Percentiles rank a stretch among this genome's conserved stretches.
phyloP scores from a whole-genome alignment of 2,113 vertebrate genomes.

The Montifringilla adamsi region DNA sequence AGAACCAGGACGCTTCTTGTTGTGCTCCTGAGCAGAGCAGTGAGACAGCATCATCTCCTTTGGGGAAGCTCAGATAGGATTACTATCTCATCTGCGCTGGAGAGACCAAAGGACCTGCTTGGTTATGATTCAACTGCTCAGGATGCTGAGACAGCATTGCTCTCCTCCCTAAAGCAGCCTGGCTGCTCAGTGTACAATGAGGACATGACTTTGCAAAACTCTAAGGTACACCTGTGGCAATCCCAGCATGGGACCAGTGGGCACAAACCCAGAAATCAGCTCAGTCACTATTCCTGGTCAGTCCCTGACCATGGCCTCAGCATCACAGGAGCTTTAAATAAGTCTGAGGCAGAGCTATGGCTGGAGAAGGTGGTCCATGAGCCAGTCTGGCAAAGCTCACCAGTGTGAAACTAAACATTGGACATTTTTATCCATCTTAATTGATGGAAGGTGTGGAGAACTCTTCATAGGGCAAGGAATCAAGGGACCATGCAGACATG shows the following conservation, averaged over 20 bases:
- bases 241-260: accelerated
- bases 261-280: not conserved
- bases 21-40: not conserved
- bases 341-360: not conserved
- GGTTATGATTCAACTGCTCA: not conserved
- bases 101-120: not conserved
- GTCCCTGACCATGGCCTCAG: not conserved
- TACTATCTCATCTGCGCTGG: not conserved
- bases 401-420: not conserved
- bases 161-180: not conserved
- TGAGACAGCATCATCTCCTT: not conserved
- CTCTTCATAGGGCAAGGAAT: not conserved
- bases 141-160: not conserved
- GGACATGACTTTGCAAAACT: not conserved
- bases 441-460: not conserved
- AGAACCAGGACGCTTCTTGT: not conserved
- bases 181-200: not conserved
- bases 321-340: not conserved
- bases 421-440: not conserved
- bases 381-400: not conserved
- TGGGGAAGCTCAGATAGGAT: not conserved
- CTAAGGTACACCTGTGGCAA: not conserved
- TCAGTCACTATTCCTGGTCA: not conserved
- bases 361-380: not conserved
- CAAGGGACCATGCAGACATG: accelerated